Conservation (phyloP, 2,113 vertebrate species). For the Eudyptes chrysolophus region DNA sequence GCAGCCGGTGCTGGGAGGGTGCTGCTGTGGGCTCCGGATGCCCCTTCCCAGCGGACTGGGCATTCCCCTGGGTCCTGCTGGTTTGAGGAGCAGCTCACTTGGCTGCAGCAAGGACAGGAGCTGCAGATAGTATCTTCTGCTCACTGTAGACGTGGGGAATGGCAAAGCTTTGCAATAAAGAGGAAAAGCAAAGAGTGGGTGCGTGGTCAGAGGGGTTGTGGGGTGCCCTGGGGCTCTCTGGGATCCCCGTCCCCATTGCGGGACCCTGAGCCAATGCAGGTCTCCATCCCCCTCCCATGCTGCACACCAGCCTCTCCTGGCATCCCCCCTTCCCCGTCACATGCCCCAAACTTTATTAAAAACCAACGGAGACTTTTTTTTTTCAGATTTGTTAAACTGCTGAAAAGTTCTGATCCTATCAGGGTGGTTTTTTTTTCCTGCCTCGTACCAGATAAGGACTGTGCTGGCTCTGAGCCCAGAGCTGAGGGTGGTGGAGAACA, state of each 20-base stretch:
- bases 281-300: background rate
- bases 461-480: constrained; percentile 40
- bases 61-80: background rate
- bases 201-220: background rate
- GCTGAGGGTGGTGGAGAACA: background rate
- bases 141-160: fast-evolving
- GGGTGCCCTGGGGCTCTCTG: background rate
- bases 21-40: fast-evolving
- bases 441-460: constrained; percentile 33
- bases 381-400: background rate
- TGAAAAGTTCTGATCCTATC: constrained; percentile 42
- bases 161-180: background rate
- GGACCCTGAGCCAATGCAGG: fast-evolving
- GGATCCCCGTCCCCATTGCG: background rate
- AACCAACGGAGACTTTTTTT: background rate
- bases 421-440: background rate
- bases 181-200: background rate
- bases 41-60: fast-evolving
- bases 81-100: background rate
- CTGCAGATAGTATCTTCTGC: background rate
- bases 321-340: background rate
- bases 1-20: fast-evolving
- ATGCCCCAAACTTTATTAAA: background rate
- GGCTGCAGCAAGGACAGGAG: background rate
- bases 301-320: fast-evolving